Percentiles rank a stretch among this genome's conserved stretches.
These are phyloP conservation scores for Eospalax fontanierii DNA, from an alignment of 2,797 vertebrate species.

Conservation along the genomic window DNA sequence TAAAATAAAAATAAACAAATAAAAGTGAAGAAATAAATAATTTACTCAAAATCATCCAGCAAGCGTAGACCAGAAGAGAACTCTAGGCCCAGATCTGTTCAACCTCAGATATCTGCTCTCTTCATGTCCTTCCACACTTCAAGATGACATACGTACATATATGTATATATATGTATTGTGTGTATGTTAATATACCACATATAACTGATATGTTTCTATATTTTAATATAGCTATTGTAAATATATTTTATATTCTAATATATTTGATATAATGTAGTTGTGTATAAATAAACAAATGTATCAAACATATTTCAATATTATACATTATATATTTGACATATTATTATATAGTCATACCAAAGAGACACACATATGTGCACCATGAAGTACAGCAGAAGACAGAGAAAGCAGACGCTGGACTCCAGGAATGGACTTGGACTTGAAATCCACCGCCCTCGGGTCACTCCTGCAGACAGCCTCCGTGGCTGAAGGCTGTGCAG, in stretches of 20 bases:
- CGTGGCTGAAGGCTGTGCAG: neutral
- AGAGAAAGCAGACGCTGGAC: neutral
- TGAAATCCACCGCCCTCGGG: neutral
- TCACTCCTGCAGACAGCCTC: too few relatives aligned
- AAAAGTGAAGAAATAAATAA: too few relatives aligned
- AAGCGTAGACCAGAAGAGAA: neutral
- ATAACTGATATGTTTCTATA: neutral
- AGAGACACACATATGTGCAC: neutral
- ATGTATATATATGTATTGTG: neutral
- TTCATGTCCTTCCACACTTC: neutral
- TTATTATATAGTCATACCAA: neutral
- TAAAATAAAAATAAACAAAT: too few relatives aligned
- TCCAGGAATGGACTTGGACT: neutral
- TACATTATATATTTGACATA: neutral
- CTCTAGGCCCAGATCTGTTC: neutral
- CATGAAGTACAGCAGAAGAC: neutral
- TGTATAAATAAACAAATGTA: too few relatives aligned
- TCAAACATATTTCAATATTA: neutral
- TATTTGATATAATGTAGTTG: too few relatives aligned
- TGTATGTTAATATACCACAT: neutral
- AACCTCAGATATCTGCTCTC: neutral
- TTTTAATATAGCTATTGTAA: too few relatives aligned
- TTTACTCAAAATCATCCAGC: constrained; percentile 13
- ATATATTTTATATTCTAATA: neutral
- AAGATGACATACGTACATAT: neutral